Conservation (phyloP, 1,140 invertebrate genomes). For the Bombus sibiricus region DNA sequence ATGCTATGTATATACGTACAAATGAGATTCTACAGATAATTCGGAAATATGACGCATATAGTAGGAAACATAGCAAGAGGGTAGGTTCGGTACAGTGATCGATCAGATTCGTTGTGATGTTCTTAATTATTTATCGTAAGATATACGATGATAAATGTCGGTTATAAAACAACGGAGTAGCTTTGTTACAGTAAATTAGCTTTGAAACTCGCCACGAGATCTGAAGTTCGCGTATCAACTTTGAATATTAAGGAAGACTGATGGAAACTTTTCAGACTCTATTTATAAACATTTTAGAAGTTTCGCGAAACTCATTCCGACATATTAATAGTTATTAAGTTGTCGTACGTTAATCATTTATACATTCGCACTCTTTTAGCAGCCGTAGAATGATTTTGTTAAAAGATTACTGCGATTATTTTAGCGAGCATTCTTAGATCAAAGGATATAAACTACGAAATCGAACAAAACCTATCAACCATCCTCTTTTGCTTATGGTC, state of each 20-base stretch:
- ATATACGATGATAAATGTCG: constrained; percentile 26
- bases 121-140: constrained; percentile 35
- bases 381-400: no score
- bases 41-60: no score
- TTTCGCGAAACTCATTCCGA: neutral
- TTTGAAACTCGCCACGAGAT: constrained; percentile 5
- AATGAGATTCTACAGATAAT: no score
- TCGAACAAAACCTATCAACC: no score
- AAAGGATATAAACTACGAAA: no score
- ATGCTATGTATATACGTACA: no score
- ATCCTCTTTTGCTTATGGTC: no score
- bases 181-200: constrained; percentile 27
- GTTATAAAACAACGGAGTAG: neutral
- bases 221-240: constrained; percentile 16
- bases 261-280: constrained; percentile 19
- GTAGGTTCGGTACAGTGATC: neutral
- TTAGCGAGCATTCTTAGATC: no score
- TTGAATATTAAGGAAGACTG: constrained; percentile 29
- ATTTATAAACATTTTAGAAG: constrained; percentile 14
- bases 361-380: no score
- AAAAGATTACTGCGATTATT: no score
- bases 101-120: neutral
- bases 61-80: no score
- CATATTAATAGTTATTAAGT: neutral
- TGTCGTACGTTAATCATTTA: neutral